Evolutionary conservation across 2,888 invertebrate genomes (phyloP).

Genomic region (Arctia plantaginis): DNA sequence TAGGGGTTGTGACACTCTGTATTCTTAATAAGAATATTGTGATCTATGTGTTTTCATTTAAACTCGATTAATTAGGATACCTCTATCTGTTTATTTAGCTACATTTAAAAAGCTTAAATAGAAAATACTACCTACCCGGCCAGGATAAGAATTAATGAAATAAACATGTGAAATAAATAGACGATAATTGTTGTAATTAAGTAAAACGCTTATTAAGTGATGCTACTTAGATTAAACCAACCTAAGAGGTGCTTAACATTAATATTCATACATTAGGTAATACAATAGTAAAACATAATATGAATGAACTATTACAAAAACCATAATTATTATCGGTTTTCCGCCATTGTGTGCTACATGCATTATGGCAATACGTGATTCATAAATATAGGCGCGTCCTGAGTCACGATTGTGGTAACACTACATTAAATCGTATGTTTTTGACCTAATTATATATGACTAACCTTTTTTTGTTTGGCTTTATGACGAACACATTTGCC

Average conservation of each 20-base stretch:
- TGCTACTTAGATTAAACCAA: background rate
- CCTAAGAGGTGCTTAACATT: background rate
- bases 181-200: background rate
- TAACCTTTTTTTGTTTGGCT: slow-evolving; percentile 2
- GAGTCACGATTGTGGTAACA: slow-evolving; percentile 14
- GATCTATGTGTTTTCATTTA: no score
- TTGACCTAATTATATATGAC: slow-evolving; percentile 21
- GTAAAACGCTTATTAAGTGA: background rate
- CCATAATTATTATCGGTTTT: background rate
- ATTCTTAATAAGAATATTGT: no score
- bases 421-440: background rate
- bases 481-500: background rate
- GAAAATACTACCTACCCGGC: no score
- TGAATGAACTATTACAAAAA: slow-evolving; percentile 5
- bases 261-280: background rate
- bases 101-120: no score
- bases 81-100: no score
- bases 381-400: slow-evolving; percentile 21
- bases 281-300: background rate
- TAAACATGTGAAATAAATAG: background rate
- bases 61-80: no score
- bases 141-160: no score
- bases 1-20: no score
- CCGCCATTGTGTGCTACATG: slow-evolving; percentile 8
- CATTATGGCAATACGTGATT: slow-evolving; percentile 11